Base-by-base conservation (phyloP, 2,113 vertebrate genomes). In the Lucifuga dentata region DNA sequence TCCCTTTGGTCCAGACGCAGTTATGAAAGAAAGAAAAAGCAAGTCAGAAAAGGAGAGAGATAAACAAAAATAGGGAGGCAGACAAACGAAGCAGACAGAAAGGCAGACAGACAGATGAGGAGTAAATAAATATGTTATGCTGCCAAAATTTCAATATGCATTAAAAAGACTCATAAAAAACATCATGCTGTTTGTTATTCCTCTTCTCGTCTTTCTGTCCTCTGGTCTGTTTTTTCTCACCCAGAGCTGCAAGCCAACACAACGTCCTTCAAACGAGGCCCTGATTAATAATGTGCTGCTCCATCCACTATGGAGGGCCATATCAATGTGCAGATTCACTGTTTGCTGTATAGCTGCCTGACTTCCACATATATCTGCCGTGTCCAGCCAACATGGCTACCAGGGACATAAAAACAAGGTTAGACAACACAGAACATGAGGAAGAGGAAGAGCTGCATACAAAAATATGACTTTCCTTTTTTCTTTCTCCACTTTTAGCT, bases 1-100 rank as follows among this genome's bases (percentile, higher is more conserved):
- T 69, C 58, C 75, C 79, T 73, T 36, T 53, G 51, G 56, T 91
- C 90, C 90, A 93, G 85, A 79, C 68, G 65, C 62, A 73, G 67
- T 76, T 87, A 85, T 62, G 50, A 83, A 68, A 78, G 64, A 83
- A 52, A 44, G 55, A 74, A 65, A 57, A 56, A 45, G 56, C 56
- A 62, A 86, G 59, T 58, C 43, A 59, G 68, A 72, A 29, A 29
- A 43, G 56, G 68, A 72, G 72, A 69, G 53, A 51, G 62, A 79
- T 74, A 72, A 72, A 81, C 39, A 62, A 49, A 78, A 59, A 70
- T 68, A 61, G 52, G 21, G 44, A 73, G 51, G 64, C 40, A 74
- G 49, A 72, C 38, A 64, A 74, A 79, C 40, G 16, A 72, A 61
- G 70, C 51, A 75, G 23, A 63, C 35, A 64, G 32, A 44, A 24